Percentiles rank a stretch among this genome's conserved stretches.
Evolutionary conservation across 2,888 invertebrate species (phyloP).

Genomic region (Mythimna albipuncta): DNA sequence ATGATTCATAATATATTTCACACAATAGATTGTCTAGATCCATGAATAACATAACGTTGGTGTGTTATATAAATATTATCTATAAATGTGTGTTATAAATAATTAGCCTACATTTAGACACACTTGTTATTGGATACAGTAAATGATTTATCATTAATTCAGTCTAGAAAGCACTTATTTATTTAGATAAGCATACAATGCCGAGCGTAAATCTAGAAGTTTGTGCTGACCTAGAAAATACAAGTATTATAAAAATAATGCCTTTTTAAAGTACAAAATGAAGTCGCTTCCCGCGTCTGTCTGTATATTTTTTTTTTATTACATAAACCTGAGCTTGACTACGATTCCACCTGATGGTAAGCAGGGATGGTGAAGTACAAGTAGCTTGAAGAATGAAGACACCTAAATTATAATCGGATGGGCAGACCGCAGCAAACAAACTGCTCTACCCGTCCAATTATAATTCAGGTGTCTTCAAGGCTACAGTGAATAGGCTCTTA

Average conservation of each 20-base stretch:
- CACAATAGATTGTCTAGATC: conserved; percentile 9
- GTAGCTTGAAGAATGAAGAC: too few species aligned
- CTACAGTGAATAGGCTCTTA: too few species aligned
- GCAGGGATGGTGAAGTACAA: too few species aligned
- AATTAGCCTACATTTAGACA: conserved; percentile 39
- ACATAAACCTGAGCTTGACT: too few species aligned
- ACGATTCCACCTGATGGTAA: neutral
- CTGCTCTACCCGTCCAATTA: too few species aligned
- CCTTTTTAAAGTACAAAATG: too few species aligned
- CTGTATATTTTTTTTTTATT: neutral
- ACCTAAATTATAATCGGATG: too few species aligned
- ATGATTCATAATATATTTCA: neutral
- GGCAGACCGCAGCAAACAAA: too few species aligned
- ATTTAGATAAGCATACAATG: neutral
- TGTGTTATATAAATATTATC: conserved; percentile 1
- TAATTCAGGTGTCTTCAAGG: too few species aligned
- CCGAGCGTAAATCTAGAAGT: neutral
- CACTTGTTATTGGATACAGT: conserved; percentile 19
- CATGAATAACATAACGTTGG: neutral
- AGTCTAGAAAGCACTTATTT: conserved; percentile 26
- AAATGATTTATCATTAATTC: conserved; percentile 17
- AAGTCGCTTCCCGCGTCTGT: neutral
- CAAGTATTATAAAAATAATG: too few species aligned
- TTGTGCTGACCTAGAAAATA: conserved; percentile 2
- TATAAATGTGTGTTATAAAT: conserved; percentile 7